Conservation (phyloP, 2,888 invertebrate genomes). For the Steinernema scapterisci region DNA sequence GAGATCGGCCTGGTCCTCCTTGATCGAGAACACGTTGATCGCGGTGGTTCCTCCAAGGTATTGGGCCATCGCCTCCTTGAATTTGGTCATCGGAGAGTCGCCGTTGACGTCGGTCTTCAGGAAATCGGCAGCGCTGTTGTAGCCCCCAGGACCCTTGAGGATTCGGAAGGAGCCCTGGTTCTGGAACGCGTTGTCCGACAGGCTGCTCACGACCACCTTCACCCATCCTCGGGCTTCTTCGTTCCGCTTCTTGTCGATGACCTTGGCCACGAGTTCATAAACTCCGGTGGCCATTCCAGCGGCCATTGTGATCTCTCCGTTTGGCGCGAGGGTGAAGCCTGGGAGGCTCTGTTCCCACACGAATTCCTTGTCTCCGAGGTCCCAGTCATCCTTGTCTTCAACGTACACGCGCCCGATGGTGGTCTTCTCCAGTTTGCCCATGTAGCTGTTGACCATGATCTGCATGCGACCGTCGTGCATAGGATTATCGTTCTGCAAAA, state of each 20-base stretch:
- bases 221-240: conserved; percentile 96
- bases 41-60: conserved; percentile 75
- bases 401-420: conserved; percentile 94
- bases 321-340: conserved; percentile 41
- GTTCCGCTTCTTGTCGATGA: conserved; percentile 79
- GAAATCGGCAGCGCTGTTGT: conserved; percentile 52
- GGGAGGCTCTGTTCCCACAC: conserved; percentile 77
- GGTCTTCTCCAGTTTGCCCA: conserved; percentile 84
- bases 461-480: conserved; percentile 96
- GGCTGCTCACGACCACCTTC: conserved; percentile 88
- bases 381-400: conserved; percentile 97
- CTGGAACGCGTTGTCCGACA: conserved; percentile 90
- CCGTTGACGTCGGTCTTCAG: conserved; percentile 41
- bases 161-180: conserved; percentile 71
- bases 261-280: conserved; percentile 72
- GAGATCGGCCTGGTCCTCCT: conserved; percentile 69
- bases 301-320: conserved; percentile 81
- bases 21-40: conserved; percentile 95
- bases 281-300: conserved; percentile 86
- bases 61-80: conserved; percentile 76
- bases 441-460: conserved; percentile 95
- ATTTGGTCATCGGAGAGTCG: conserved; percentile 46
- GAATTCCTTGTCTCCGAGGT: conserved; percentile 90
- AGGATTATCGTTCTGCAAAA: conserved; percentile 83
- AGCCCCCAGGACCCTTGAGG: conserved; percentile 51